Base-by-base conservation (phyloP, 2,797 vertebrate species). In the Eremophila alpestris region DNA sequence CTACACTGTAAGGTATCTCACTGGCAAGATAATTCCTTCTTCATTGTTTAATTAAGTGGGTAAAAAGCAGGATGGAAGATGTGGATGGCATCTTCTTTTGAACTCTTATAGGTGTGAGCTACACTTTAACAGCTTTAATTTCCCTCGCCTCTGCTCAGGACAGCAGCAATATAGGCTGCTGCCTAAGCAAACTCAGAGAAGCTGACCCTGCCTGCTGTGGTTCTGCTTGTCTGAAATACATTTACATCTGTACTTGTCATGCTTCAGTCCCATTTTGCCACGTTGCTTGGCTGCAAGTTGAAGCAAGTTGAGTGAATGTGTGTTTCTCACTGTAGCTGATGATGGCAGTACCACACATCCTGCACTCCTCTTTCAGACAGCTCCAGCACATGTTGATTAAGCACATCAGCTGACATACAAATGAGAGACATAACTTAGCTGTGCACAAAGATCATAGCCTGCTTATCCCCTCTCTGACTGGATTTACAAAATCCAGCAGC, bases 321-420 rank as follows among this genome's bases (percentile, higher is more conserved):
- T 9, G 11, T 43, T 82, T 74, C 24, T 77, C 38, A 26, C 49
- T 63, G 23, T 36, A 69, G 74, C 17, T 19, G 58, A 40, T 23
- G 26, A 60, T 6, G 41, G 43, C 48, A 34, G 58, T 29, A 30
- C 29, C 17, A 32, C 13, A 5, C 16, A 38, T 21, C 81, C 36
- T 56, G n/a, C 41, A 26, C 4, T 38, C 14, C 48, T 30, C 56
- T 32, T 56, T 29, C 16, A 73, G 41, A 18, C 0, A 1, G 41
- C 67, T 60, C 21, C 74, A 71, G 5, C 0, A 3, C 5, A 2
- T 3, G 32, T 2, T 41, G 41, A 17, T 4, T 4, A 70, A 32
- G 43, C 1, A 0, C 58, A 34, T 43, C 63, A 80, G 60, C 45
- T 49, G 45, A 36, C 5, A 4, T 0, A 16, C 16, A 21, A 49